These are phyloP conservation scores for Chrysemys picta DNA, from an alignment of 2,113 vertebrate genomes.

Conservation along the genomic window DNA sequence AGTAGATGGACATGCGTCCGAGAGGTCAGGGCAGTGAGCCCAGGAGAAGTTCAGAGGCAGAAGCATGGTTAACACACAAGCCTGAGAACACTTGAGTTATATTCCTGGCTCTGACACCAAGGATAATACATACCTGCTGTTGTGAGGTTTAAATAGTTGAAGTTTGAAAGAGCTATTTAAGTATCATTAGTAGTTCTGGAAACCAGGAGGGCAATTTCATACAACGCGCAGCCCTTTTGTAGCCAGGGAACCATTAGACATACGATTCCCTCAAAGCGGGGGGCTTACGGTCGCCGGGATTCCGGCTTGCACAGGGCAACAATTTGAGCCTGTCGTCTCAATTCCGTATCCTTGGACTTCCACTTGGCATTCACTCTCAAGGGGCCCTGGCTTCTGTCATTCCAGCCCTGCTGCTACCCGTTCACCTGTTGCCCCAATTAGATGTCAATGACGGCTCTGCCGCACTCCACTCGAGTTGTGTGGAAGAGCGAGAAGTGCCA, in stretches of 20 bases:
- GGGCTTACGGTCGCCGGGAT: neutral
- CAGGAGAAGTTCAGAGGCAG: neutral
- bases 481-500: neutral
- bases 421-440: neutral
- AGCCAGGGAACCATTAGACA: neutral
- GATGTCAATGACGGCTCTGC: neutral
- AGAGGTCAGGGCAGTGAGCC: neutral
- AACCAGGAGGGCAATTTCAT: neutral
- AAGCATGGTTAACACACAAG: neutral
- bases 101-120: neutral
- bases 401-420: no score
- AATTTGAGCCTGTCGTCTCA: neutral
- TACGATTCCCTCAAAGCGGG: neutral
- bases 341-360: neutral
- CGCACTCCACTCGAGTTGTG: neutral
- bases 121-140: neutral
- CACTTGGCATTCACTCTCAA: neutral
- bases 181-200: no score
- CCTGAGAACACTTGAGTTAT: neutral
- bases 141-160: neutral
- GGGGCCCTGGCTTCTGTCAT: neutral
- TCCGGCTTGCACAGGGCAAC: neutral
- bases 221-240: neutral
- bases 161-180: neutral
- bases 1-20: neutral